Percentiles rank a stretch among this genome's conserved stretches.
Conservation (phyloP, 2,113 vertebrate genomes). For the Phycodurus eques region DNA sequence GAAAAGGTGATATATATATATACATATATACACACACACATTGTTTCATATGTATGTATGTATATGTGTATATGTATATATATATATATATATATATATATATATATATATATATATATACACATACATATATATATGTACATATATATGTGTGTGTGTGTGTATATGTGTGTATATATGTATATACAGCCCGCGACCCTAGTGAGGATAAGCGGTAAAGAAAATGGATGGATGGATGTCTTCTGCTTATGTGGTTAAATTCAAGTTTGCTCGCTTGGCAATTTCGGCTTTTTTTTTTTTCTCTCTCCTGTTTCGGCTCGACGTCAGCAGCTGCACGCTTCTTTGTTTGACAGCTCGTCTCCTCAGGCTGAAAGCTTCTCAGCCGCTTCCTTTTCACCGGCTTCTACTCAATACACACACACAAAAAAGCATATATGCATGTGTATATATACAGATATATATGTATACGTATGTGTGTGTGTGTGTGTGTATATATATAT, state of each 20-base stretch:
- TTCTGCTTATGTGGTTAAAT: neutral
- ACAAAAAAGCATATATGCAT: neutral
- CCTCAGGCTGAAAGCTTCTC: slow-evolving; percentile 53
- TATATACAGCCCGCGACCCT: too few species aligned
- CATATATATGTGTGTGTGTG: neutral
- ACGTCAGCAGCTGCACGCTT: slow-evolving; percentile 35
- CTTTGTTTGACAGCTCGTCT: slow-evolving; percentile 49
- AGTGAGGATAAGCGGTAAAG: too few species aligned
- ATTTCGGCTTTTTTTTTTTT: neutral
- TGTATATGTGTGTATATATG: too few species aligned
- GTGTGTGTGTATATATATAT: too few species aligned
- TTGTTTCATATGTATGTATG: neutral
- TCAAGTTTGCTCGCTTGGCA: neutral
- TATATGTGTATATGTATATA: neutral
- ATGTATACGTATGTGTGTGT: too few species aligned
- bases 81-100: slow-evolving; percentile 2
- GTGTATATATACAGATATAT: too few species aligned
- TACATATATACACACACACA: too few species aligned
- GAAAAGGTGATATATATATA: too few species aligned
- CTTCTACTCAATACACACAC: slow-evolving; percentile 40
- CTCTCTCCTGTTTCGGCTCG: neutral
- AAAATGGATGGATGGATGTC: neutral
- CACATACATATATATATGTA: neutral
- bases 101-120: neutral
- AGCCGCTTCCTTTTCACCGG: slow-evolving; percentile 48